phyloP scores from a whole-genome alignment of 2,797 vertebrate species.

The Macropodus opercularis region DNA sequence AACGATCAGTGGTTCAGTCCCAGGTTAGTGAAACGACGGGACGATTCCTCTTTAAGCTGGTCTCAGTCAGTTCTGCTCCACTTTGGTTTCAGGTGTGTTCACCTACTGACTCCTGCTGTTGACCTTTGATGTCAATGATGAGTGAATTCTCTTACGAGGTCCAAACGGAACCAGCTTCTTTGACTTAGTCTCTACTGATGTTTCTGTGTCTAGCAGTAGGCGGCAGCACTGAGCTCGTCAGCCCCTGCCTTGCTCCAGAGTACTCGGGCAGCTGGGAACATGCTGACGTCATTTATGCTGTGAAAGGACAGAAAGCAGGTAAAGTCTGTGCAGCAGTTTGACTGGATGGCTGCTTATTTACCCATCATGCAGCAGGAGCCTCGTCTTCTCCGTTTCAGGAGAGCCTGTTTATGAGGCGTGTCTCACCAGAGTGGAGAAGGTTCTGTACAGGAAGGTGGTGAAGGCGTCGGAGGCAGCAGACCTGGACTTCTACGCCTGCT shows the following conservation, averaged over 20 bases:
- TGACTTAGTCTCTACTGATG: not conserved
- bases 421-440: conserved; percentile 82
- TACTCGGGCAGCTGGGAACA: conserved; percentile 88
- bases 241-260: conserved; percentile 87
- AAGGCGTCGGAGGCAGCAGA: conserved; percentile 78
- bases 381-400: conserved; percentile 59
- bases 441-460: conserved; percentile 85
- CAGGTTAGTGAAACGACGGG: not conserved
- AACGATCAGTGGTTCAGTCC: not conserved
- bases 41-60: too few species aligned
- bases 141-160: too few species aligned
- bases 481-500: conserved; percentile 91
- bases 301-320: conserved; percentile 92
- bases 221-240: conserved; percentile 85
- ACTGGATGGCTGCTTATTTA: not conserved
- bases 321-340: not conserved
- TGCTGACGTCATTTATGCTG: conserved; percentile 85
- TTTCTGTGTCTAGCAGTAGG: conserved; percentile 70
- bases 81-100: too few species aligned
- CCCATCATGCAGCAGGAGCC: conserved; percentile 19
- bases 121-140: too few species aligned
- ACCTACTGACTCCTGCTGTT: too few species aligned
- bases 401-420: conserved; percentile 85
- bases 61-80: too few species aligned
- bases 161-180: too few species aligned